Base-by-base conservation (phyloP, 2,113 vertebrate species). In the Aptenodytes forsteri region DNA sequence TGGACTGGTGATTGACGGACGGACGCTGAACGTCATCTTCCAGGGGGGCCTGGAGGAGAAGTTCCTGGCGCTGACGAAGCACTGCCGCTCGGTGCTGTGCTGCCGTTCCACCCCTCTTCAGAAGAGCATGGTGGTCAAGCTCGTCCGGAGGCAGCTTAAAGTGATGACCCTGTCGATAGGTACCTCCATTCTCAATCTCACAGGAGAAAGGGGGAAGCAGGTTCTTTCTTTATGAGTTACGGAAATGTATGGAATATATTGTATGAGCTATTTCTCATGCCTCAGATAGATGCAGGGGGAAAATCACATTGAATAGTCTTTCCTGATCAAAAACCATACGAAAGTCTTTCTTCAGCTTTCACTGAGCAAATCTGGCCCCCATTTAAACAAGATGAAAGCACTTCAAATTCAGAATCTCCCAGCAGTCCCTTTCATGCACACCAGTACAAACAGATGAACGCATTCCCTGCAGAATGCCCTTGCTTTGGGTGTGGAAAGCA, bases 91-190 rank as follows among this genome's bases (percentile, higher is more conserved):
- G 0, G 99, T 99, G 75, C 96, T 99, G 36, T 99, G 99, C 97
- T 99, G 99, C 82, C 97, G 99, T 40, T 98, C 97, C 64, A 99
- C 99, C 0, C 99, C 99, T 0, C 97, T 99, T 23, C 99, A 99
- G 96, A 99, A 99, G 97, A 99, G 99, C 91, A 94, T 90, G 89
- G 98, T 99, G 42, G 99, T 99, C 94, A 99, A 98, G 94, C 97
- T 99, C 7, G 87, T 99, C 52, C 98, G 98, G 40, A 98, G 98
- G 52, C 98, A 98, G 70, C 95, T 99, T 19, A 96, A 97, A 71
- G 99, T 97, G 92, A 99, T 99, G 99, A 99, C 99, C 12, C 98
- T 99, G 3, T 98, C 99, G 3, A 98, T 99, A 98, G 98, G 98
- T 99, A 98, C 44, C 34, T 66, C 29, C 7, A 2, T 44, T 22